phyloP scores from a whole-genome alignment of 2,888 invertebrate genomes.

The Nomada fucata region DNA sequence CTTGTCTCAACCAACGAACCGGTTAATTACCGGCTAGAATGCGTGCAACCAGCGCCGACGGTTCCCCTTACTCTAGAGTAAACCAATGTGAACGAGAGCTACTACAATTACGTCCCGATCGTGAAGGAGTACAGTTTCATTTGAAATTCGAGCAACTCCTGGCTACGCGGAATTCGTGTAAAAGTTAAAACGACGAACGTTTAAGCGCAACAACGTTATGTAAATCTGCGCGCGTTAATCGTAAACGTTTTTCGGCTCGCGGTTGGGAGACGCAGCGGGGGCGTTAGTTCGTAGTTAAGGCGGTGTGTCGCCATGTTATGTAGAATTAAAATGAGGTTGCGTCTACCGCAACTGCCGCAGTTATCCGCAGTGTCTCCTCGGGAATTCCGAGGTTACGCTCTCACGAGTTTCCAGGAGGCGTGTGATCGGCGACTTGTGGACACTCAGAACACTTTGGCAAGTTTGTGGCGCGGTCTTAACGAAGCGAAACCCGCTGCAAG shows the following conservation, averaged over 20 bases:
- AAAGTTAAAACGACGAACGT: too few relatives aligned
- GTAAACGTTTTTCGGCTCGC: too few relatives aligned
- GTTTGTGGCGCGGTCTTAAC: constrained; percentile 67
- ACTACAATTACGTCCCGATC: background rate
- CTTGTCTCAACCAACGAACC: constrained; percentile 33
- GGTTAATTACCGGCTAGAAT: constrained; percentile 47
- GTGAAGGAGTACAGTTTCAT: too few relatives aligned
- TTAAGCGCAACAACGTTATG: too few relatives aligned
- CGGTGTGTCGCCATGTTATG: constrained; percentile 35
- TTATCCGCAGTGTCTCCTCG: constrained; percentile 65
- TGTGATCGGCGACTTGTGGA: constrained; percentile 69
- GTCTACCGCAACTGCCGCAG: constrained; percentile 65
- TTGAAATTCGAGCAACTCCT: too few relatives aligned
- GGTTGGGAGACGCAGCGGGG: too few relatives aligned
- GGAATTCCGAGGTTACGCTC: constrained; percentile 52
- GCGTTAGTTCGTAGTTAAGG: background rate
- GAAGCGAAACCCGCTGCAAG: constrained; percentile 61
- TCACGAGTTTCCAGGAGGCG: constrained; percentile 46
- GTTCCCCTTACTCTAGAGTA: background rate
- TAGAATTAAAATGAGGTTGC: constrained; percentile 66
- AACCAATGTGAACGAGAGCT: constrained; percentile 44
- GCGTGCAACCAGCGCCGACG: background rate
- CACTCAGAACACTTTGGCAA: constrained; percentile 64
- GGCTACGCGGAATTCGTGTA: too few relatives aligned
- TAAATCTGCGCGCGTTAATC: too few relatives aligned